A percentile compares a stretch with the other conserved stretches of the same genome.
Evolutionary conservation across 2,888 invertebrate species (phyloP).

Genomic region (Clivina fossor): DNA sequence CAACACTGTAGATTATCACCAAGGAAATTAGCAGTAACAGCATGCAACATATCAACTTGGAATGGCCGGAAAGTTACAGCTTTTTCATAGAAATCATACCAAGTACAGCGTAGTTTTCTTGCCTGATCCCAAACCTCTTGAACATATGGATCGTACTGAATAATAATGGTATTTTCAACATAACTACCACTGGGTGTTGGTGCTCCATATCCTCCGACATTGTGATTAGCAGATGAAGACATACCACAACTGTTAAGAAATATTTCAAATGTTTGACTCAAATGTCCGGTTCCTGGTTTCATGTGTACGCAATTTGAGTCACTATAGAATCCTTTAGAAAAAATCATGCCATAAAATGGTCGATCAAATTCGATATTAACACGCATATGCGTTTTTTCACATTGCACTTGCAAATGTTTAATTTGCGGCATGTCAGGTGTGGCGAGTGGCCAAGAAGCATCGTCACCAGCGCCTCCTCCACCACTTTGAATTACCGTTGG

Average conservation of each 20-base stretch:
- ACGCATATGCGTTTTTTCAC: conserved; percentile 94
- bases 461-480: conserved; percentile 57
- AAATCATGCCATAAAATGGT: conserved; percentile 94
- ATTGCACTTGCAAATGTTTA: conserved; percentile 90
- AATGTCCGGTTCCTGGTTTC: conserved; percentile 86
- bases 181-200: conserved; percentile 91
- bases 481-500: conserved; percentile 50
- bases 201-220: conserved; percentile 78
- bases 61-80: conserved; percentile 93
- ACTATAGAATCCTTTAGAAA: conserved; percentile 91
- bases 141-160: conserved; percentile 92
- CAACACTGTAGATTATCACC: conserved; percentile 95
- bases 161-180: conserved; percentile 92
- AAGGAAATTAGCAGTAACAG: conserved; percentile 92
- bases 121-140: conserved; percentile 97
- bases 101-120: conserved; percentile 86
- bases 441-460: conserved; percentile 87
- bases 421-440: conserved; percentile 91
- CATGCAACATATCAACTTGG: conserved; percentile 94
- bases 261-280: conserved; percentile 91
- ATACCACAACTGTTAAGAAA: conserved; percentile 92
- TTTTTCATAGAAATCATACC: conserved; percentile 96
- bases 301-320: conserved; percentile 90
- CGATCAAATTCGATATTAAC: conserved; percentile 94
- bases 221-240: conserved; percentile 89